Evolutionary conservation across 2,888 invertebrate genomes (phyloP), one percentile per base, ranked within the genome.

Genomic region (Leptopilina drosophilae): DNA sequence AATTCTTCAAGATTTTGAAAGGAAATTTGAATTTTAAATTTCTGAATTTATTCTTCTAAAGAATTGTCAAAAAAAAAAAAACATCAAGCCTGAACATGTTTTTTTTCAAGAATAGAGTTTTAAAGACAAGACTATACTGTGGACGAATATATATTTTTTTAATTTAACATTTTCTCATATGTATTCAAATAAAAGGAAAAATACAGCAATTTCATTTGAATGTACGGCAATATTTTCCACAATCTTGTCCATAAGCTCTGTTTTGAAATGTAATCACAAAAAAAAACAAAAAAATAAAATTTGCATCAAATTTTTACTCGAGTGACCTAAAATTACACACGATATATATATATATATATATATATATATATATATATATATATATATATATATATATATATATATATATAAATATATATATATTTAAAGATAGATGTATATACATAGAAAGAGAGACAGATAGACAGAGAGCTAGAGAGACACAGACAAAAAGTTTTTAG

Each of bases 391-490:
- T 79, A 66, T 66, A 42, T 42, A 33, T 33, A 33, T 33, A 33
- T 5, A 33, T 33, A 0, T 33, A 33, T 33, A 33, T 33, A 42
- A 8, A 8, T 7, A 42, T 79, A 66, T 66, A 78, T 66, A 81
- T 69, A 78, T 49, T 49, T 9, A 11, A 9, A 49, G 11, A 49
- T 11, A 11, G 59, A 82, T 76, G 81, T 67, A 80, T 56, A 67
- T 76, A 80, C 53, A 81, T 77, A 76, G 8, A 49, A 49, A 82
- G 9, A 78, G 46, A 78, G 62, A 80, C 15, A 81, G 5, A 80
- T 46, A 64, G 53, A 65, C 9, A 76, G 6, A 15, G 5, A 81
- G 20, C 76, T 49, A 82, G 7, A 75, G 20, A 78, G 9, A 73
- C 49, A 53, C 6, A 73, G 80, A 76, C 49, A 64, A 33, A 3